Conservation (phyloP, 2,888 invertebrate species). For the Ceramica pisi region DNA sequence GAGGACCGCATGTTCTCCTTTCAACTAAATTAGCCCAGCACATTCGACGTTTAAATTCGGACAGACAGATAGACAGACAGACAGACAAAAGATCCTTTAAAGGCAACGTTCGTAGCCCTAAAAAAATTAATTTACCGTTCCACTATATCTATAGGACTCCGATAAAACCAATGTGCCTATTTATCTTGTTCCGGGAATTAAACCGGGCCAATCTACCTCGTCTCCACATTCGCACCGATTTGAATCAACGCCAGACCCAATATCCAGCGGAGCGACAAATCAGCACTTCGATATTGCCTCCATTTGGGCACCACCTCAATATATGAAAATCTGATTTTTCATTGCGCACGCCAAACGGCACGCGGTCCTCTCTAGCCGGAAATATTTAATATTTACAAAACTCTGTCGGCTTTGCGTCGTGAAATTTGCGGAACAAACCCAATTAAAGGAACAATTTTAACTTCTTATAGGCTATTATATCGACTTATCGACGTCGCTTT, state of each 20-base stretch:
- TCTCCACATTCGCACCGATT: constrained; percentile 82
- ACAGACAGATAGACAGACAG: too few species aligned
- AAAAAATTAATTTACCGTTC: too few species aligned
- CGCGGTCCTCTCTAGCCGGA: constrained; percentile 40
- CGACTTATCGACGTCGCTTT: constrained; percentile 73
- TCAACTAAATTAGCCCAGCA: too few species aligned
- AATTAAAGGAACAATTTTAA: constrained; percentile 78
- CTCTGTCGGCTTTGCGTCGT: constrained; percentile 63
- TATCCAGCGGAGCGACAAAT: constrained; percentile 89
- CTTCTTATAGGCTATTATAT: constrained; percentile 77
- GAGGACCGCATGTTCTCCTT: too few species aligned
- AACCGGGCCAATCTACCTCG: constrained; percentile 77
- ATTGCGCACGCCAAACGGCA: constrained; percentile 72
- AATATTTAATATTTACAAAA: constrained; percentile 74
- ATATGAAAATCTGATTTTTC: constrained; percentile 87
- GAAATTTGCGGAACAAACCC: constrained; percentile 69
- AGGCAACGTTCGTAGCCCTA: too few species aligned
- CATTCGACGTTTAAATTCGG: too few species aligned
- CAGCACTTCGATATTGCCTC: constrained; percentile 90
- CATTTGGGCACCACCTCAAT: constrained; percentile 87
- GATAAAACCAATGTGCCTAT: constrained; percentile 47
- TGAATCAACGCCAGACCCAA: constrained; percentile 89
- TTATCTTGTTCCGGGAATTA: constrained; percentile 77
- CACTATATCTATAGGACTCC: background rate
- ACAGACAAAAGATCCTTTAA: too few species aligned